phyloP scores from a whole-genome alignment of 2,113 vertebrate genomes.

The Scatophagus argus region DNA sequence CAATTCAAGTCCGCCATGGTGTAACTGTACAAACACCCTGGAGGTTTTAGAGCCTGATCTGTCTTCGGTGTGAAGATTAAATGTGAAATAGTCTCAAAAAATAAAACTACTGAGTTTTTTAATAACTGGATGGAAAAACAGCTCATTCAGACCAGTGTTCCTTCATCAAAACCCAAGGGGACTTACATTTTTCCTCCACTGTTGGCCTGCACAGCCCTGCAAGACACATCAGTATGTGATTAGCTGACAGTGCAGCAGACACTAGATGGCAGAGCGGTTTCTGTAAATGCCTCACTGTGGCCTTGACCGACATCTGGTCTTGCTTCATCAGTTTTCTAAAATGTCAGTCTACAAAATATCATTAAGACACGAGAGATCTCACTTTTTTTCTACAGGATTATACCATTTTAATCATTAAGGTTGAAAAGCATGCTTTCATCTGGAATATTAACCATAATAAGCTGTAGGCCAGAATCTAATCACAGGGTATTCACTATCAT shows the following conservation, averaged over 20 bases:
- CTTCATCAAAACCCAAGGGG: slow-evolving; percentile 3
- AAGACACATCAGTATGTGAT: slow-evolving; percentile 70
- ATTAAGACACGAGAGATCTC: neutral
- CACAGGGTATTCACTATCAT: neutral
- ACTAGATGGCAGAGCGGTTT: slow-evolving; percentile 80
- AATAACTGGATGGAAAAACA: slow-evolving; percentile 15
- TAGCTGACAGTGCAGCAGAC: slow-evolving; percentile 48
- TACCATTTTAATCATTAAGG: neutral
- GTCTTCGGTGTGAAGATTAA: neutral
- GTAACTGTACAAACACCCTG: neutral
- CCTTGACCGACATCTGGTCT: neutral
- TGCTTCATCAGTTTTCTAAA: slow-evolving; percentile 19
- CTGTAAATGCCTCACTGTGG: slow-evolving; percentile 30
- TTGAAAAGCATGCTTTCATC: slow-evolving; percentile 1
- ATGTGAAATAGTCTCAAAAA: neutral
- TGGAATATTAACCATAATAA: neutral
- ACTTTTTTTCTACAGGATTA: neutral
- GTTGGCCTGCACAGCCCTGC: slow-evolving; percentile 85
- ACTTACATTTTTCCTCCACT: slow-evolving; percentile 84
- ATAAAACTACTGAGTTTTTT: no score
- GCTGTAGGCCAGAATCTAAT: neutral
- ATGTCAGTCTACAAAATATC: slow-evolving; percentile 23
- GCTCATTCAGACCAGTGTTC: neutral
- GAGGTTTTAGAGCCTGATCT: neutral
- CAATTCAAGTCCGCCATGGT: neutral